Percentiles rank a stretch among this genome's conserved stretches.
phyloP scores from a whole-genome alignment of 37 sponge, comb jelly and placozoan species.

The Halichondria panicea region DNA sequence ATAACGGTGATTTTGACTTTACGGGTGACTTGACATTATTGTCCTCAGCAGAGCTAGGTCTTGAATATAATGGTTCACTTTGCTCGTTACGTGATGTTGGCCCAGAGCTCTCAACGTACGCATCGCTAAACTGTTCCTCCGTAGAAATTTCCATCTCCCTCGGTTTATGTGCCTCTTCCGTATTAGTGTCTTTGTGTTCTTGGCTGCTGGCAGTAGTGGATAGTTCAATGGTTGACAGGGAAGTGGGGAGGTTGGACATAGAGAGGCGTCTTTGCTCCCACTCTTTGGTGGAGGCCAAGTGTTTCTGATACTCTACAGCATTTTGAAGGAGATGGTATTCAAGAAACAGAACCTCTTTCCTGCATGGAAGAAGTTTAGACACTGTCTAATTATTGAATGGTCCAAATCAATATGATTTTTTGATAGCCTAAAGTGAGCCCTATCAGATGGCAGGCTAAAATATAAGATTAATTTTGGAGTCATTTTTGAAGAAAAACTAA shows the following conservation, averaged over 20 bases:
- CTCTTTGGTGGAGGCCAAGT: conserved; percentile 25
- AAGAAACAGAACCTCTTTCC: conserved; percentile 41
- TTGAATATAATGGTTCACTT: too few relatives aligned
- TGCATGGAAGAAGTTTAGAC: neutral
- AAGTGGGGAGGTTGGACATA: neutral
- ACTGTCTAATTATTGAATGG: neutral
- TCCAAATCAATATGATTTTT: neutral
- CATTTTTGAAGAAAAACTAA: too few relatives aligned
- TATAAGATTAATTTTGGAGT: too few relatives aligned
- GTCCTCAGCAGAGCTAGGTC: too few relatives aligned
- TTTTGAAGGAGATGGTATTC: conserved; percentile 45
- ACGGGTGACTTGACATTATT: too few relatives aligned
- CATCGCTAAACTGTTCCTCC: too few relatives aligned
- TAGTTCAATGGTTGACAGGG: neutral
- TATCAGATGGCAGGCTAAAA: too few relatives aligned
- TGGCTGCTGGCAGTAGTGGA: neutral
- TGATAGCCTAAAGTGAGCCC: too few relatives aligned
- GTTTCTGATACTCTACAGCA: conserved; percentile 47
- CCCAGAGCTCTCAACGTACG: too few relatives aligned
- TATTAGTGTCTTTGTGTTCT: neutral
- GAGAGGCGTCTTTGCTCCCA: conserved; percentile 1
- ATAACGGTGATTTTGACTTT: too few relatives aligned
- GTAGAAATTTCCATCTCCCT: too few relatives aligned
- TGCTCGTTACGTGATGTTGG: too few relatives aligned
- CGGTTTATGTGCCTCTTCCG: neutral